Evolutionary conservation across 2,113 vertebrate species (phyloP).

Genomic region (Crotalus tigris): DNA sequence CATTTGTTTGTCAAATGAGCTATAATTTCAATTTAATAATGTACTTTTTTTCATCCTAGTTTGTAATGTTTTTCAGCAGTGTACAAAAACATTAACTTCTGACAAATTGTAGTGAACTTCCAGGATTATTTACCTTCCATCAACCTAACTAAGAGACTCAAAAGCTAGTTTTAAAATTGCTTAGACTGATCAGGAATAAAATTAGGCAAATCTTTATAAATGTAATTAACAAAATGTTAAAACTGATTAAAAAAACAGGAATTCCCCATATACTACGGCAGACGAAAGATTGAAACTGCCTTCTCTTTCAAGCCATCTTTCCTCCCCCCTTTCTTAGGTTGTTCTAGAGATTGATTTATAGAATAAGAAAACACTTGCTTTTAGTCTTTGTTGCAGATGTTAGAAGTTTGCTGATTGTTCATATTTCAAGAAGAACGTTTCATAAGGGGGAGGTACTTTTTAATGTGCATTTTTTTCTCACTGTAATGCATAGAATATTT

Average conservation of each 20-base stretch:
- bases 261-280: not conserved
- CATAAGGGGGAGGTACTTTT: not conserved
- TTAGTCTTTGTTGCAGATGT: not conserved
- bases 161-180: not conserved
- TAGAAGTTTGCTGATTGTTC: not conserved
- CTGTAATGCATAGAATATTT: not conserved
- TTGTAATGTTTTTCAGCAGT: not conserved
- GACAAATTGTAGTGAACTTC: not conserved
- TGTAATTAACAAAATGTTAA: not conserved
- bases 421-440: not conserved
- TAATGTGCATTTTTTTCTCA: not conserved
- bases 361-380: not conserved
- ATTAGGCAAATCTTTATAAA: not conserved
- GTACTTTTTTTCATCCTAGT: not conserved
- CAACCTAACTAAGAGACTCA: not conserved
- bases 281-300: not conserved
- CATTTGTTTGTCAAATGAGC: not conserved
- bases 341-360: not conserved
- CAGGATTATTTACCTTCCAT: not conserved
- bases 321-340: not conserved
- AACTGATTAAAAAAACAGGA: not conserved
- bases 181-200: not conserved
- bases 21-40: not conserved
- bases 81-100: not conserved
- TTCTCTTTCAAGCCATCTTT: not conserved